Conservation (phyloP, 92 coral and sea anemone species). For the Diadumene lineata region DNA sequence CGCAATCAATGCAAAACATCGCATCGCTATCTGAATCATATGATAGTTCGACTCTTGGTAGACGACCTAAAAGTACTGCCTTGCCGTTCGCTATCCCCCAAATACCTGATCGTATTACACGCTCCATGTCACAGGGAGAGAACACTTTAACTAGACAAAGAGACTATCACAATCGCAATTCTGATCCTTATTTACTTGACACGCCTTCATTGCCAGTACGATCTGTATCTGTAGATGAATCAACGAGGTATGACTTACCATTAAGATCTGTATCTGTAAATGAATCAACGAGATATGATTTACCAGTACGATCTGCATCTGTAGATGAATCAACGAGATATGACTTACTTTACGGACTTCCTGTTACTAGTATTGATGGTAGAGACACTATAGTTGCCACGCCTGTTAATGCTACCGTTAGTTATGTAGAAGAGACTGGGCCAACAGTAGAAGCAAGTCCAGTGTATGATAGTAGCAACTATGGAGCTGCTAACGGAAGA, state of each 20-base stretch:
- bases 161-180: constrained; percentile 11
- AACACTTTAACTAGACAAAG: constrained; percentile 19
- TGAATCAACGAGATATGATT: constrained; percentile 12
- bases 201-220: neutral
- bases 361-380: neutral
- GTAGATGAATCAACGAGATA: constrained; percentile 14
- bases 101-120: constrained; percentile 58
- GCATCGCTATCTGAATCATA: constrained; percentile 48
- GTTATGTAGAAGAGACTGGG: constrained; percentile 8
- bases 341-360: neutral
- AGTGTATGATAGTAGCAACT: constrained; percentile 14
- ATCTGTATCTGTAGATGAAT: neutral
- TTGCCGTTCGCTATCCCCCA: constrained; percentile 76
- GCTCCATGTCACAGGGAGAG: constrained; percentile 53
- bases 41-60: constrained; percentile 50
- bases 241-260: neutral
- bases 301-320: neutral
- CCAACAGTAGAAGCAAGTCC: constrained; percentile 29
- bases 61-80: constrained; percentile 48
- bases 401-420: constrained; percentile 40
- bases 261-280: constrained; percentile 2
- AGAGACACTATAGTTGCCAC: constrained; percentile 46
- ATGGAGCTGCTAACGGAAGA: constrained; percentile 7
- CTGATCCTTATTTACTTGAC: constrained; percentile 25
- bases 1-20: constrained; percentile 72